Percentiles rank a stretch among this genome's conserved stretches.
phyloP scores from a whole-genome alignment of 2,797 vertebrate species.

The Numenius phaeopus region DNA sequence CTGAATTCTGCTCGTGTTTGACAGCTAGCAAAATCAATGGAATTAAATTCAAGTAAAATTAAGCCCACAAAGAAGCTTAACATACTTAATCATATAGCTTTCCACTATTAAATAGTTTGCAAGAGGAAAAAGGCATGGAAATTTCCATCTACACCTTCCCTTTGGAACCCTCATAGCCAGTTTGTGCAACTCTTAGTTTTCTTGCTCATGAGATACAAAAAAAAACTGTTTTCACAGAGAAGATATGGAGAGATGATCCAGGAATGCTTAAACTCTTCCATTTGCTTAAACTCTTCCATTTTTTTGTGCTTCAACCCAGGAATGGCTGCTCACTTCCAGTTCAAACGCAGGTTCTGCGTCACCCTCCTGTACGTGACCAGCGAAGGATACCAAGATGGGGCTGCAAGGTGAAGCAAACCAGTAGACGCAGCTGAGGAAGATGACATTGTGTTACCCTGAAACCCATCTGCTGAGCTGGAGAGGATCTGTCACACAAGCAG shows the following conservation, averaged over 20 bases:
- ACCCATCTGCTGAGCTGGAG: constrained; percentile 2
- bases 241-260: not conserved
- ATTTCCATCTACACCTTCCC: not conserved
- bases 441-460: constrained; percentile 23
- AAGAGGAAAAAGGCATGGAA: not conserved
- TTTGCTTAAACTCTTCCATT: not conserved
- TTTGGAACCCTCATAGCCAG: not conserved
- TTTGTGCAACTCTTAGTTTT: not conserved
- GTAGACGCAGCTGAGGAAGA: not conserved
- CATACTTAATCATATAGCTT: constrained; percentile 13
- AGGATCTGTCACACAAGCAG: not conserved
- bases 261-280: not conserved
- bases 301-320: not conserved
- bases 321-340: not conserved
- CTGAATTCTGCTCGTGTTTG: not conserved
- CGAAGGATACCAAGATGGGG: not conserved
- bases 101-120: not conserved
- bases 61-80: constrained; percentile 29
- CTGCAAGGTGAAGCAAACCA: not conserved
- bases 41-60: not conserved
- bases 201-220: not conserved
- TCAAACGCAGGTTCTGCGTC: not conserved
- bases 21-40: not conserved
- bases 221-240: not conserved
- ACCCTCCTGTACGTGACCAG: rapidly evolving